A percentile compares a stretch with the other conserved stretches of the same genome.
Evolutionary conservation across 2,797 vertebrate genomes (phyloP).

Genomic region (Triplophysa yarkandensis): DNA sequence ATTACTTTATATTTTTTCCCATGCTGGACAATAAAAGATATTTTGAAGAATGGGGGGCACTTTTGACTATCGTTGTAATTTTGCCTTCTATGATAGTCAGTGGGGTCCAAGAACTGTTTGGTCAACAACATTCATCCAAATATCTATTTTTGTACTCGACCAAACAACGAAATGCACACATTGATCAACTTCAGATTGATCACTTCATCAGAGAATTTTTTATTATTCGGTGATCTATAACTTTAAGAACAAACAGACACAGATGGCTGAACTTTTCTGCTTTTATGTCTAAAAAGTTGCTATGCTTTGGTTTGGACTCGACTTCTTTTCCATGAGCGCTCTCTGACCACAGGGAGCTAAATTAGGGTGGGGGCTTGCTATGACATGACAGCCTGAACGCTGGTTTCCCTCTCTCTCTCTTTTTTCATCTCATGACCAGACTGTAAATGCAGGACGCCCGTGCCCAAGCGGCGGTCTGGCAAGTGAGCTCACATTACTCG

Average conservation of each 20-base stretch:
- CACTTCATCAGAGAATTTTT: no score
- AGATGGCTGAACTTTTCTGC: slow-evolving; percentile 16
- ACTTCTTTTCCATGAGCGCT: slow-evolving; percentile 41
- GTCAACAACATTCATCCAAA: no score
- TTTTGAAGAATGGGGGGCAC: no score
- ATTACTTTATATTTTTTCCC: no score
- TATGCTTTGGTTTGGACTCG: slow-evolving; percentile 47
- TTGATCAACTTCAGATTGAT: no score
- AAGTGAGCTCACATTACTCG: slow-evolving; percentile 46
- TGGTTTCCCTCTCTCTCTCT: not conserved
- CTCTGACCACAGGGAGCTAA: slow-evolving; percentile 42
- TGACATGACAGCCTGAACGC: slow-evolving; percentile 31
- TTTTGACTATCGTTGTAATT: no score
- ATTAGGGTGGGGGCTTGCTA: slow-evolving; percentile 37
- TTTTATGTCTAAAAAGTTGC: slow-evolving; percentile 32
- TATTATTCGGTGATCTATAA: no score
- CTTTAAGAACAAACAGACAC: not conserved
- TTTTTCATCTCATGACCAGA: slow-evolving; percentile 35
- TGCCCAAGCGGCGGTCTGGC: slow-evolving; percentile 24
- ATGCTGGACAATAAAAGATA: no score
- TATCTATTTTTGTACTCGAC: no score
- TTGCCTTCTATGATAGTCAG: no score
- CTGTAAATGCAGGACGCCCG: slow-evolving; percentile 33
- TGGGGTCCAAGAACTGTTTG: no score
- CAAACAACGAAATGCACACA: no score